Evolutionary conservation across 2,113 vertebrate species (phyloP).

Genomic region (Felis chaus): DNA sequence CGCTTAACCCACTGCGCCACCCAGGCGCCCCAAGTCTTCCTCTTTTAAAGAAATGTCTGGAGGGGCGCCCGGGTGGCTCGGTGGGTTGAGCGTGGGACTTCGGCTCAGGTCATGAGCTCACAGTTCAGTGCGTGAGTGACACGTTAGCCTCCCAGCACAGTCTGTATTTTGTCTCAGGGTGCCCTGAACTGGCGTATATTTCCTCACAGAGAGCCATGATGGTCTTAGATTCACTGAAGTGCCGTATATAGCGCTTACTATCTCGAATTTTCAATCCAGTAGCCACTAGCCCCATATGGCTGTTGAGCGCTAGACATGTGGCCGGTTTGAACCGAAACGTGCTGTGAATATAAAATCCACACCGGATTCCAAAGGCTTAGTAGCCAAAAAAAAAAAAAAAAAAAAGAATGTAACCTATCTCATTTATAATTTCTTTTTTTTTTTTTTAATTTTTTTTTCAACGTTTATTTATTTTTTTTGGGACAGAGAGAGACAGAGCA

Average conservation of each 20-base stretch:
- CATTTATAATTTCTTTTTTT: not conserved
- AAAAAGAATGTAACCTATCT: not conserved
- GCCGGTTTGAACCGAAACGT: not conserved
- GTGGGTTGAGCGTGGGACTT: too few species aligned
- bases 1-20: too few species aligned
- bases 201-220: not conserved
- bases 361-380: not conserved
- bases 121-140: too few species aligned
- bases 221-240: not conserved
- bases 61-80: not conserved
- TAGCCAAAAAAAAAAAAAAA: not conserved
- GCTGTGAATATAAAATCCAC: not conserved
- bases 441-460: too few species aligned
- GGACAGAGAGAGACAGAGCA: too few species aligned
- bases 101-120: too few species aligned
- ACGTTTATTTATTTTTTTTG: too few species aligned
- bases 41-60: not conserved
- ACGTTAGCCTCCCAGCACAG: not conserved
- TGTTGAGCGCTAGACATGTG: not conserved
- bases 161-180: not conserved
- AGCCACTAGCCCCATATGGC: not conserved
- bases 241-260: fast-evolving
- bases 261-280: fast-evolving
- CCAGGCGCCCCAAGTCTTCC: not conserved
- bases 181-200: not conserved